These are phyloP conservation scores for Diarsia brunnea DNA, from an alignment of 2,888 invertebrate species.

Conservation along the genomic window DNA sequence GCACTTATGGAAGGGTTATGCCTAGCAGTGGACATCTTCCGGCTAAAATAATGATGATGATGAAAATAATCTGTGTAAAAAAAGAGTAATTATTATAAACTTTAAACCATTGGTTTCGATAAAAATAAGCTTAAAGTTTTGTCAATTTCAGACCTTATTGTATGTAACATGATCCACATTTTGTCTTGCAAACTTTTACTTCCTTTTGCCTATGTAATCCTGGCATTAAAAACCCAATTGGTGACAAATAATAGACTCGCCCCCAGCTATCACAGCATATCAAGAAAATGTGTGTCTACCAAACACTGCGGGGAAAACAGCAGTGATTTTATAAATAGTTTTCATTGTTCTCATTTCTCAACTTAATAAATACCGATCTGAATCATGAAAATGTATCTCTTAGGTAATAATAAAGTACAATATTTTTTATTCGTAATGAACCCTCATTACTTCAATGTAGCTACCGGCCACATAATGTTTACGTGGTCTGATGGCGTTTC, in stretches of 20 bases:
- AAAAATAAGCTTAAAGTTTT: neutral
- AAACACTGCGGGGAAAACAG: neutral
- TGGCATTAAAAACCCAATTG: too few species aligned
- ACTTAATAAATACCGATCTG: neutral
- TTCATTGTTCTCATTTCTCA: neutral
- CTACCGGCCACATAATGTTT: conserved; percentile 2
- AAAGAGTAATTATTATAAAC: neutral
- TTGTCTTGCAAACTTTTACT: too few species aligned
- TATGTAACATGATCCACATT: neutral
- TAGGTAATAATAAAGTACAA: neutral
- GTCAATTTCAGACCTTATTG: neutral
- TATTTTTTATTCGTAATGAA: conserved; percentile 2
- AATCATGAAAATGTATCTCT: neutral
- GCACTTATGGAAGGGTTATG: neutral
- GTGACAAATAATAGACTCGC: too few species aligned
- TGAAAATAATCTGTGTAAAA: neutral
- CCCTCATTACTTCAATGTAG: conserved; percentile 4
- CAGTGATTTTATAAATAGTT: neutral
- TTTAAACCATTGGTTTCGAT: neutral
- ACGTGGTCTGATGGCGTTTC: conserved; percentile 12
- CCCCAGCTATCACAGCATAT: too few species aligned
- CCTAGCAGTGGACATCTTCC: neutral
- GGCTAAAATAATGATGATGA: neutral
- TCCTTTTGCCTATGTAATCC: too few species aligned
- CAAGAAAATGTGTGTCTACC: too few species aligned